These are phyloP conservation scores for Lordiphosa fenestrarum DNA, from an alignment of 2,888 invertebrate genomes.

Conservation along the genomic window DNA sequence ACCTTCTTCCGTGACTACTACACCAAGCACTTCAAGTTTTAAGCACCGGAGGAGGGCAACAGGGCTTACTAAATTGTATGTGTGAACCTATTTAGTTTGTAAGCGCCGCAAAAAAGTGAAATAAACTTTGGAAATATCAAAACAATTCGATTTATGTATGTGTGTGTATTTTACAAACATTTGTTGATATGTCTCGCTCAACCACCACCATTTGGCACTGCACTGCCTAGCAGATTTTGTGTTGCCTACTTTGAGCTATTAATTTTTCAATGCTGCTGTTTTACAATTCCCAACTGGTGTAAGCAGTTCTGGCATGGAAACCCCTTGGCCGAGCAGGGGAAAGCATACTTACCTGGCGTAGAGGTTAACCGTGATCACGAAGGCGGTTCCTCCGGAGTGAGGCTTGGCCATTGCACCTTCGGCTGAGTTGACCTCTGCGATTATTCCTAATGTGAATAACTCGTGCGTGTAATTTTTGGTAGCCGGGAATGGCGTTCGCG, in stretches of 20 bases:
- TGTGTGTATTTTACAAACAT: no score
- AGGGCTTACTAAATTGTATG: neutral
- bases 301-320: neutral
- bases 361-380: constrained; percentile 75
- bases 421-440: constrained; percentile 69
- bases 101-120: constrained; percentile 48
- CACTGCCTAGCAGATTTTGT: no score
- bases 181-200: no score
- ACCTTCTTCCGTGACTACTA: constrained; percentile 62
- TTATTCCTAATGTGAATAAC: constrained; percentile 72
- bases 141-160: neutral
- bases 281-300: no score
- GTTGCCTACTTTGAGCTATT: no score
- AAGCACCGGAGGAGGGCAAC: constrained; percentile 6
- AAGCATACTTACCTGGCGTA: constrained; percentile 80
- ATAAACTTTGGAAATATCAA: constrained; percentile 52
- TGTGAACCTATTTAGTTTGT: constrained; percentile 32
- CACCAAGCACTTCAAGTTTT: constrained; percentile 59
- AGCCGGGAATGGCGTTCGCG: constrained; percentile 85
- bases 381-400: constrained; percentile 77
- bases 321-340: neutral
- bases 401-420: constrained; percentile 83
- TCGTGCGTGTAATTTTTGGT: constrained; percentile 83
- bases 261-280: no score
- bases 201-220: no score